Evolutionary conservation across 1,140 invertebrate genomes (phyloP), one percentile per base, ranked within the genome.

Genomic region (Zaprionus tsacasi): DNA sequence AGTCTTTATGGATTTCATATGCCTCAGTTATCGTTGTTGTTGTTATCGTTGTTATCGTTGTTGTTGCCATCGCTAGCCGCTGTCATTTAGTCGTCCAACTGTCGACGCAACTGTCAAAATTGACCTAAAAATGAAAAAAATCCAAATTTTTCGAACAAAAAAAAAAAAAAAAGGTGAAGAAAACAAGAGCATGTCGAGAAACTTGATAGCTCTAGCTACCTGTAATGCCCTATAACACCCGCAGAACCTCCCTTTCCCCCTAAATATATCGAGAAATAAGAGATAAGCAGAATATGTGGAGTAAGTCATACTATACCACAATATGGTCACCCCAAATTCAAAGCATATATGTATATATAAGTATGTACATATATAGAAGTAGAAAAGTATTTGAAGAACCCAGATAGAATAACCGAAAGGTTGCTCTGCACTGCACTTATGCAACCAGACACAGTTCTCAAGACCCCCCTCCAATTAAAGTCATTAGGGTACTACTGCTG

Each of bases 101-200:
- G 82, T 86, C 72, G 82, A 75, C 75, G 81, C 76, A 82, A 86
- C 82, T 88, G 85, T 88, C 85, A 88, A 85, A 88, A 85, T 85
- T 88, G 85, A 88, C 85, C 85, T 69, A 88, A 89, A 88, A 86
- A 88, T 65, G 48, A 71, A 71, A n/a, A 69, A 72, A 57, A 50
- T 33, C 43, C 27, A 63, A 78, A 70, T 45, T 58, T 64, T 64
- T 45, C 40, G 27, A 30, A 6, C 3, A 3, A 30, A 67, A 50
- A 81, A 85, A 81, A 83, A 0, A 3, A 30, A 67, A 50, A 81
- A 85, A 81, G 80, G 52, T 55, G 68, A 70, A 80, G 50, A 55
- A 50, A 50, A 52, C 13, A 35, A 25, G 30, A 52, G 40, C 36
- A 36, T 15, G 55, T 40, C 30, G 82, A 1, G 21, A 68, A 88